Conservation (phyloP, 2,888 invertebrate genomes). For the Aricia artaxerxes region DNA sequence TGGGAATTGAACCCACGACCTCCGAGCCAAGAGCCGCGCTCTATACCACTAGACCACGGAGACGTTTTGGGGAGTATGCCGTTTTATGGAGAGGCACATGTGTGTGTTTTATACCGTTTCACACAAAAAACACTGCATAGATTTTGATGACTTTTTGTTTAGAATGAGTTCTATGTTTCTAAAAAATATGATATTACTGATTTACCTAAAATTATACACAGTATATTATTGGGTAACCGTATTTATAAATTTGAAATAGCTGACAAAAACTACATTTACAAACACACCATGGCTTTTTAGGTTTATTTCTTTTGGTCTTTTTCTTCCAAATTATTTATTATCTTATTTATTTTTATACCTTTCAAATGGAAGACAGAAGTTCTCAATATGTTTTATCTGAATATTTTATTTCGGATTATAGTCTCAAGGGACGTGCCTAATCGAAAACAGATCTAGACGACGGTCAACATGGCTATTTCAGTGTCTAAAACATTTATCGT, state of each 20-base stretch:
- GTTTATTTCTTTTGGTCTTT: too few species aligned
- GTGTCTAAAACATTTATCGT: slow-evolving; percentile 1
- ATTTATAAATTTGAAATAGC: not conserved
- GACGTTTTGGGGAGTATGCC: not conserved
- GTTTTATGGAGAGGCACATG: not conserved
- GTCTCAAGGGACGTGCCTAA: slow-evolving; percentile 2
- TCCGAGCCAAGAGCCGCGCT: too few species aligned
- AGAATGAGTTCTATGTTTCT: not conserved
- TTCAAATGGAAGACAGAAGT: not conserved
- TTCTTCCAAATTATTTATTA: not conserved
- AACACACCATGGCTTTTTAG: too few species aligned
- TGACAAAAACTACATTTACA: too few species aligned
- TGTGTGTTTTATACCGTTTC: not conserved
- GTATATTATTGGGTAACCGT: too few species aligned
- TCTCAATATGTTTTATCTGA: slow-evolving; percentile 7
- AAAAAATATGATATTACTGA: too few species aligned
- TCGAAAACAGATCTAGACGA: slow-evolving; percentile 13
- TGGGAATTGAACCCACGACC: too few species aligned
- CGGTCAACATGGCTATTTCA: slow-evolving; percentile 8
- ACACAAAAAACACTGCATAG: not conserved
- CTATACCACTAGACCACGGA: too few species aligned
- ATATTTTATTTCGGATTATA: not conserved
- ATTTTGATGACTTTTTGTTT: not conserved
- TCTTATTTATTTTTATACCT: not conserved
- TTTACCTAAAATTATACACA: too few species aligned